These are phyloP conservation scores for Morpho deidamia DNA, from an alignment of 2,888 invertebrate genomes.

Conservation along the genomic window DNA sequence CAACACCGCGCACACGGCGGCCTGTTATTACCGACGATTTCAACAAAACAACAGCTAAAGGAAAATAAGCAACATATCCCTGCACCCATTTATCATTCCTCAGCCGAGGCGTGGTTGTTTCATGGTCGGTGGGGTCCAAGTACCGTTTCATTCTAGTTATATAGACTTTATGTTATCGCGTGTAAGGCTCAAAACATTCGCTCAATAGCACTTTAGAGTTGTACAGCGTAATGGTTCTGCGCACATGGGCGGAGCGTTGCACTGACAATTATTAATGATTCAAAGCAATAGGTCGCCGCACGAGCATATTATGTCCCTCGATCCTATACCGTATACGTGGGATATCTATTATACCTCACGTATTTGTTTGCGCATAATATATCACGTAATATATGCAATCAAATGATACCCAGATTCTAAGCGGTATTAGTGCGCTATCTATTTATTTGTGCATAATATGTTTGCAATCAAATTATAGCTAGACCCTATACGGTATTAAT, in stretches of 20 bases:
- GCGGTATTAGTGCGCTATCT: too few relatives aligned
- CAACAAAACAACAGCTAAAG: not conserved
- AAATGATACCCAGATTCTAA: too few relatives aligned
- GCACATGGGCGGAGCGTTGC: constrained; percentile 57
- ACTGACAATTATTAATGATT: constrained; percentile 67
- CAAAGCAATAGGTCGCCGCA: constrained; percentile 26
- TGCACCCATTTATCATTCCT: constrained; percentile 28
- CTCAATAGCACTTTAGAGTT: not conserved
- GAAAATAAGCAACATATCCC: constrained; percentile 1
- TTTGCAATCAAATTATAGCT: too few relatives aligned
- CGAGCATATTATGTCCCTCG: constrained; percentile 1
- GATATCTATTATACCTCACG: too few relatives aligned
- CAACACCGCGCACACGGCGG: not conserved
- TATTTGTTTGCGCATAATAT: too few relatives aligned
- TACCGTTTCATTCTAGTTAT: not conserved
- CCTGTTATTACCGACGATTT: constrained; percentile 2
- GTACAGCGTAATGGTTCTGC: constrained; percentile 48
- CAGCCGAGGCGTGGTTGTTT: constrained; percentile 30
- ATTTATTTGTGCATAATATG: too few relatives aligned
- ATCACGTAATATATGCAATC: too few relatives aligned
- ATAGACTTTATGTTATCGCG: constrained; percentile 20
- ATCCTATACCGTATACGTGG: not conserved
- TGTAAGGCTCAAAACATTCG: constrained; percentile 20
- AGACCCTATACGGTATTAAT: too few relatives aligned
- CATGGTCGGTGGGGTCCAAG: constrained; percentile 14